These are phyloP conservation scores for Fregetta grallaria DNA, from an alignment of 2,113 vertebrate species.

Conservation along the genomic window DNA sequence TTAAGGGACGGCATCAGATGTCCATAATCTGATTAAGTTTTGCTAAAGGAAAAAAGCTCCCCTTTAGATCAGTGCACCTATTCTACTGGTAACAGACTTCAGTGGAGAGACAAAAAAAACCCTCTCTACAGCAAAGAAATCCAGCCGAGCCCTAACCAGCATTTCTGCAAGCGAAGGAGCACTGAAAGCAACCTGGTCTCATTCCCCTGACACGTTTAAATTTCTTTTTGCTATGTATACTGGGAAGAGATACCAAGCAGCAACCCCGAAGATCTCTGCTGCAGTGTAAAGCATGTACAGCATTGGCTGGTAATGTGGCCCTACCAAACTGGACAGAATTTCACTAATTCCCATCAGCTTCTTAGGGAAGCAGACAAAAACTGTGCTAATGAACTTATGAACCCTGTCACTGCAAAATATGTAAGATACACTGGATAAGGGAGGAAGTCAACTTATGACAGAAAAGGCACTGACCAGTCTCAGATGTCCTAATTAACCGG, in stretches of 20 bases:
- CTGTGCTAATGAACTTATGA: background rate
- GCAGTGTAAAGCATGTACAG: background rate
- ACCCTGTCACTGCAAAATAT: background rate
- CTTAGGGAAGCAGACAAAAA: background rate
- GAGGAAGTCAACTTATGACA: background rate
- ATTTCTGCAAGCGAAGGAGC: background rate
- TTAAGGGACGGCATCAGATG: background rate
- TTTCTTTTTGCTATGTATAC: background rate
- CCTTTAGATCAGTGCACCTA: background rate
- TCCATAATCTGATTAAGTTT: background rate
- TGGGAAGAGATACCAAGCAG: background rate
- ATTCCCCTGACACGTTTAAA: background rate
- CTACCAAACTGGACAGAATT: background rate
- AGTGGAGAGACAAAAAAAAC: background rate
- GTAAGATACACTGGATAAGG: background rate
- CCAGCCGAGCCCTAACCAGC: background rate
- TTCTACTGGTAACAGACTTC: background rate
- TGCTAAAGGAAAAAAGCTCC: background rate
- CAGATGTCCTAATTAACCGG: background rate
- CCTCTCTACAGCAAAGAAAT: background rate
- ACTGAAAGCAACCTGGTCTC: background rate
- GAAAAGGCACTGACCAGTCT: background rate
- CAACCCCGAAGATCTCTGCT: background rate
- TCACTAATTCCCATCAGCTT: background rate
- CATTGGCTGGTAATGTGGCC: background rate